Conservation (phyloP, 2,797 vertebrate species). For the Spheniscus humboldti region DNA sequence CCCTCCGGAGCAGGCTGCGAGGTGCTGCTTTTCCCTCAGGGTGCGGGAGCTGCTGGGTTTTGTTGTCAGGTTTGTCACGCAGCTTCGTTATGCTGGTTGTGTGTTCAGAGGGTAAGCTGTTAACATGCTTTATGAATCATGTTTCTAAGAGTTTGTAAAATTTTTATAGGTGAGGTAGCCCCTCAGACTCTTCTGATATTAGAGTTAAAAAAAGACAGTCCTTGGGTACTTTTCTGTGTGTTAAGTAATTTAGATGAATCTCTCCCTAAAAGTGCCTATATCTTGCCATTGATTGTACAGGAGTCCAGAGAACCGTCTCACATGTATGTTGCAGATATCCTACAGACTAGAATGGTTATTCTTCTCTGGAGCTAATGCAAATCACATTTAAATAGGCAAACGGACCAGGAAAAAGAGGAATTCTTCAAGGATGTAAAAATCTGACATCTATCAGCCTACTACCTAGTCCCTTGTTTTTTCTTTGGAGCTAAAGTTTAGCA, state of each 20-base stretch:
- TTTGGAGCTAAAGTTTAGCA: not conserved
- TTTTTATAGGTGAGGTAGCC: not conserved
- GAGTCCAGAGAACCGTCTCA: not conserved
- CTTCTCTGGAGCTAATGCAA: not conserved
- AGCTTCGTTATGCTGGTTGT: rapidly evolving
- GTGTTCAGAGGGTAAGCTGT: not conserved
- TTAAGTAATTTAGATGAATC: not conserved
- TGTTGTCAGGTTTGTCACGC: not conserved
- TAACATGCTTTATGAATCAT: not conserved
- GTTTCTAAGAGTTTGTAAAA: not conserved
- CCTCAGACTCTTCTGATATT: not conserved
- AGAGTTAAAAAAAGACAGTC: not conserved
- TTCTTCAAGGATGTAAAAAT: not conserved
- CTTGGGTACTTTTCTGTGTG: not conserved
- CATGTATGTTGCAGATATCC: not conserved
- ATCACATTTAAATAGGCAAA: not conserved
- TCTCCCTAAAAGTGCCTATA: not conserved
- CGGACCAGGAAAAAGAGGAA: not conserved
- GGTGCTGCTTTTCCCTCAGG: not conserved
- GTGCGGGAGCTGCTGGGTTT: not conserved
- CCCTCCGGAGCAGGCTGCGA: not conserved
- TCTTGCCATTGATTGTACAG: not conserved
- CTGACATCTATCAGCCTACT: not conserved
- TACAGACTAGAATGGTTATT: not conserved
- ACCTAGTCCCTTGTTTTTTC: not conserved